These are phyloP conservation scores for Andrena flavipes DNA, from an alignment of 2,888 invertebrate species.

Conservation along the genomic window DNA sequence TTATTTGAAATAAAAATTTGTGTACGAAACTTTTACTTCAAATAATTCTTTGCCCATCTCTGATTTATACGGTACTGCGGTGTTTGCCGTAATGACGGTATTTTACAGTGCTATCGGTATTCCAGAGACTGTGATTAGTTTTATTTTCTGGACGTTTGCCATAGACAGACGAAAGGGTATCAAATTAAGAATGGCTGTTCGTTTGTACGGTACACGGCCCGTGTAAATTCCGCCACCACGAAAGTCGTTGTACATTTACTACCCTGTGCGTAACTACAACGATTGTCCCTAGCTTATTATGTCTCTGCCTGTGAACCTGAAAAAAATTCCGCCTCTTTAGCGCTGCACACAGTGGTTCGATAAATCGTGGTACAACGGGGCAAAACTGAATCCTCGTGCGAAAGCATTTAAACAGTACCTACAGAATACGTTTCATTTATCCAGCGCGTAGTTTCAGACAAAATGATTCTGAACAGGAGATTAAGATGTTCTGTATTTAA, in stretches of 20 bases:
- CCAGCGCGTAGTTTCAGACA: too few relatives aligned
- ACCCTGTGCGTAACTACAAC: conserved; percentile 13
- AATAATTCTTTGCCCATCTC: too few relatives aligned
- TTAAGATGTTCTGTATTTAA: too few relatives aligned
- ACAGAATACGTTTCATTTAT: too few relatives aligned
- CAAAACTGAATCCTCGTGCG: too few relatives aligned
- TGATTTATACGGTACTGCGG: not conserved
- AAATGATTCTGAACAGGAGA: too few relatives aligned
- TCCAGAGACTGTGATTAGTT: conserved; percentile 53
- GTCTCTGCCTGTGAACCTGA: not conserved
- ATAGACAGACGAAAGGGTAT: conserved; percentile 51
- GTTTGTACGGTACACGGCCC: conserved; percentile 21
- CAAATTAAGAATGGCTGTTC: conserved; percentile 50
- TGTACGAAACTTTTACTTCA: too few relatives aligned
- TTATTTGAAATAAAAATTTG: too few relatives aligned
- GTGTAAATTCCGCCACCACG: conserved; percentile 45
- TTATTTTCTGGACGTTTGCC: conserved; percentile 62
- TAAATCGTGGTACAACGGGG: too few relatives aligned
- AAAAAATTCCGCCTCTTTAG: too few relatives aligned
- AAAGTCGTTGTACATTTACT: conserved; percentile 35
- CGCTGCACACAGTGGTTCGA: too few relatives aligned
- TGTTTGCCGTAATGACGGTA: conserved; percentile 43
- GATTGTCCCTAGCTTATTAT: not conserved
- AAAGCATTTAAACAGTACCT: too few relatives aligned
- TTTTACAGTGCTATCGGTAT: conserved; percentile 21